phyloP scores from a whole-genome alignment of 2,797 vertebrate genomes.

The Rhyacichthys aspro region DNA sequence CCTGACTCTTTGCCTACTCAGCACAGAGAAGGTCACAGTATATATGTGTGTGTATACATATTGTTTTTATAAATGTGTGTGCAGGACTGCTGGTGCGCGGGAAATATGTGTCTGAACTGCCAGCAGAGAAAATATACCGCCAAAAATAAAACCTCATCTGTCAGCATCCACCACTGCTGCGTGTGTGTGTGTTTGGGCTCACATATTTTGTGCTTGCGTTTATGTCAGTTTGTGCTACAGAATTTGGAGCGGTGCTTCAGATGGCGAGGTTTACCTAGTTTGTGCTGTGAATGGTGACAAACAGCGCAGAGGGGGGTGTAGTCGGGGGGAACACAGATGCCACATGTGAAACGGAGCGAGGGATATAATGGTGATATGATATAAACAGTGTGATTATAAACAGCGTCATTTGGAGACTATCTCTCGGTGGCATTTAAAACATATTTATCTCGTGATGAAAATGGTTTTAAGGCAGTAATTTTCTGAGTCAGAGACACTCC shows the following conservation, averaged over 20 bases:
- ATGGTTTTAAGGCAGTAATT: constrained; percentile 42
- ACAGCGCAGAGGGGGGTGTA: constrained; percentile 25
- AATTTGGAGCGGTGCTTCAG: constrained; percentile 37
- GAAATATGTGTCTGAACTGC: constrained; percentile 73
- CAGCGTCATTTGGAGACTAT: constrained; percentile 5
- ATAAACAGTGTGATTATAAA: constrained; percentile 31
- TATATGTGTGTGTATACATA: constrained; percentile 48
- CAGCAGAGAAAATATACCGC: constrained; percentile 72
- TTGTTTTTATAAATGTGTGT: constrained; percentile 42
- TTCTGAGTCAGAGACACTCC: constrained; percentile 49
- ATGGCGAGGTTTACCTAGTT: constrained; percentile 55
- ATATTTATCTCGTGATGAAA: constrained; percentile 30
- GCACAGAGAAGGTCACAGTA: constrained; percentile 76
- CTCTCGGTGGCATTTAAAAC: constrained; percentile 33
- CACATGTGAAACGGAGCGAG: constrained; percentile 27
- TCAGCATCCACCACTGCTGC: constrained; percentile 67
- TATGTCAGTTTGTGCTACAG: constrained; percentile 57
- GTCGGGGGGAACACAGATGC: constrained; percentile 22
- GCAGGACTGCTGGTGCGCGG: constrained; percentile 30
- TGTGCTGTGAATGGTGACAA: constrained; percentile 53
- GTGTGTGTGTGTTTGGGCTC: constrained; percentile 30
- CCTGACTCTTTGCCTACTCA: constrained; percentile 80
- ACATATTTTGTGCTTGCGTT: constrained; percentile 55
- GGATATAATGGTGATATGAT: constrained; percentile 24
- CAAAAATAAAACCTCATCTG: constrained; percentile 80